Evolutionary conservation across 1,140 invertebrate species (phyloP).

Genomic region (Cotesia chilonis): DNA sequence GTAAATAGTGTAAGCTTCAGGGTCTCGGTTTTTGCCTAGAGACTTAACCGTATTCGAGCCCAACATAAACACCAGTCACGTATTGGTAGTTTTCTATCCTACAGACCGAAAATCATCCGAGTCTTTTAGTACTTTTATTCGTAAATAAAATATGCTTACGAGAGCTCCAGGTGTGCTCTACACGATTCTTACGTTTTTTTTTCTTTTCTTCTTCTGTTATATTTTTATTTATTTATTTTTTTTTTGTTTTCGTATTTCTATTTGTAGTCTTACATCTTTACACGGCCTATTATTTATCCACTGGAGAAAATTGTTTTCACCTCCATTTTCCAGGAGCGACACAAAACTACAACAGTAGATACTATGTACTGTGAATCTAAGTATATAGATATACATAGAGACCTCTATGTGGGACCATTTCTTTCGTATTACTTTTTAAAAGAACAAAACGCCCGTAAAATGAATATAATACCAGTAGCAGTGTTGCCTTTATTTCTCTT

Average conservation of each 20-base stretch:
- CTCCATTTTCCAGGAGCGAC: slow-evolving; percentile 1
- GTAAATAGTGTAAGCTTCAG: slow-evolving; percentile 18
- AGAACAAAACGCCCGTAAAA: slow-evolving; percentile 27
- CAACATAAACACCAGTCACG: slow-evolving; percentile 22
- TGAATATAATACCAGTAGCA: slow-evolving; percentile 24
- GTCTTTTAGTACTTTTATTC: slow-evolving; percentile 3
- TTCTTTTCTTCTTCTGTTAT: neutral
- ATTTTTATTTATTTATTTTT: neutral
- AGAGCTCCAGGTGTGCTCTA: slow-evolving; percentile 18
- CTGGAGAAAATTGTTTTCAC: slow-evolving; percentile 23
- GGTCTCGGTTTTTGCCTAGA: slow-evolving; percentile 12
- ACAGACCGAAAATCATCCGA: neutral
- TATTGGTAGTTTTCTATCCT: slow-evolving; percentile 22
- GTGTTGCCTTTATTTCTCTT: slow-evolving; percentile 12
- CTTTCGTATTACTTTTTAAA: slow-evolving; percentile 27
- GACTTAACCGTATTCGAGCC: neutral
- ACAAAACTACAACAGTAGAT: neutral
- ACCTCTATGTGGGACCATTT: neutral
- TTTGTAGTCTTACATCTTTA: too few species aligned
- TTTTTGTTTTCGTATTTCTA: neutral
- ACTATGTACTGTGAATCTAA: too few species aligned
- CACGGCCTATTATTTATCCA: slow-evolving; percentile 22
- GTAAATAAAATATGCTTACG: slow-evolving; percentile 29
- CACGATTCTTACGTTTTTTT: neutral
- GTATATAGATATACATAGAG: neutral